Percentiles rank a stretch among this genome's conserved stretches.
These are phyloP conservation scores for Haplochromis burtoni DNA, from an alignment of 2,113 vertebrate species.

Conservation along the genomic window DNA sequence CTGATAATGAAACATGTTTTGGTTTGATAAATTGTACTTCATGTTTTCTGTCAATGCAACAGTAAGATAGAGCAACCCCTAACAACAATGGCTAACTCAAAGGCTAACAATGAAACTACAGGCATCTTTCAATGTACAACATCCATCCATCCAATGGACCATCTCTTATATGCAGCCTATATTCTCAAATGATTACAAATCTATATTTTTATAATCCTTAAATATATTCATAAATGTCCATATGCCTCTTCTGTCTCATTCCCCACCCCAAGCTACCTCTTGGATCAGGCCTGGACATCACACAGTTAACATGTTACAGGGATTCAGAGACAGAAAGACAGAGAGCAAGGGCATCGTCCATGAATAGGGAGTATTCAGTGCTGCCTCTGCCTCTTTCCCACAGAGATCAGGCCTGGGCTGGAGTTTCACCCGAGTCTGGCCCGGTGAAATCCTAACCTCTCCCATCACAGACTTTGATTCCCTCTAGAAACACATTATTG, in stretches of 20 bases:
- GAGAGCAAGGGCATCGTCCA: not conserved
- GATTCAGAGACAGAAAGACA: not conserved
- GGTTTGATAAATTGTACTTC: not conserved
- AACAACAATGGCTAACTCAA: not conserved
- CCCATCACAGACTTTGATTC: conserved; percentile 26
- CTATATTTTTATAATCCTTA: not conserved
- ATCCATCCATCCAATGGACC: not conserved
- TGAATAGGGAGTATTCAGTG: conserved; percentile 43
- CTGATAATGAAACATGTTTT: not conserved
- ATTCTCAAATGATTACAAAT: not conserved
- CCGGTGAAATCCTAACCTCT: conserved; percentile 34
- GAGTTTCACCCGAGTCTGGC: conserved; percentile 45
- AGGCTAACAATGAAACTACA: not conserved
- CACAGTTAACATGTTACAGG: conserved; percentile 17
- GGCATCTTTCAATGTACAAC: not conserved
- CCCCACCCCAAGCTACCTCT: not conserved
- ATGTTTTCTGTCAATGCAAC: not conserved
- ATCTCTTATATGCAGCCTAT: not conserved
- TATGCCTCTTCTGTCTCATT: not conserved
- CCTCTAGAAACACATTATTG: conserved; percentile 41
- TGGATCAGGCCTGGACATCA: not conserved
- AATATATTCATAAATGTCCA: not conserved
- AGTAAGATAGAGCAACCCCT: not conserved
- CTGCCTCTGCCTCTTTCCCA: conserved; percentile 23
- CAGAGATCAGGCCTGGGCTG: conserved; percentile 29